Evolutionary conservation across 2,797 vertebrate genomes (phyloP), one percentile per base, ranked within the genome.

Genomic region (Parauchenoglanis punctatus): DNA sequence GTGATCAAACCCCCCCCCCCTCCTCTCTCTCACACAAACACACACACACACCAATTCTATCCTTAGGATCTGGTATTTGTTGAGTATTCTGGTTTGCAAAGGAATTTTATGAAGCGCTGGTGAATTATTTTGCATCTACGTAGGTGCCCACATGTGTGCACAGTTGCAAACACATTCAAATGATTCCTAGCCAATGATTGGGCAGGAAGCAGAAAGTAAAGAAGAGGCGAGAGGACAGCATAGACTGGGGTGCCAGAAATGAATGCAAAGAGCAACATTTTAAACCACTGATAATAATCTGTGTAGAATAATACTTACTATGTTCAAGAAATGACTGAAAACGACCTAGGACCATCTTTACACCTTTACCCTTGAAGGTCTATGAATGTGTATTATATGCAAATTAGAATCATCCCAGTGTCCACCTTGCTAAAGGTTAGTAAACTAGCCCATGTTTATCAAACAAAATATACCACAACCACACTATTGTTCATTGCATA

Each of bases 21-120:
- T 35, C 11, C 11, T 75, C 54, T 68, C 25, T 40, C 44, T 40
- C 46, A 49, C 46, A 49, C 46, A 49, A 1, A 49, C 46, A 4
- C 67, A 68, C 11, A 35, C 28, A 67, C 65, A 23, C 23, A 11
- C 17, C n/a, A 35, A 28, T 8, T 40, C 68, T 25, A 23, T 82
- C 77, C n/a, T 82, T 86, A 61, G 80, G 73, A 76, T 84, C 77
- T 80, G 83, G 85, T 90, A 90, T 85, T 54, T 17, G 12, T 44
- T 86, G 87, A 85, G 63, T 83, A 84, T 87, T 83, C 68, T 54
- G 76, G 81, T 81, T 68, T 46, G 61, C 58, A 87, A 76, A 72
- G 87, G 81, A 89, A 90, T 90, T 89, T 67, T 20, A 81, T 31
- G 13, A 85, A 76, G 25, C 44, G 20, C 75, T 83, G 46, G 59